Evolutionary conservation across 2,113 vertebrate genomes (phyloP).

Genomic region (Xiphophorus couchianus): DNA sequence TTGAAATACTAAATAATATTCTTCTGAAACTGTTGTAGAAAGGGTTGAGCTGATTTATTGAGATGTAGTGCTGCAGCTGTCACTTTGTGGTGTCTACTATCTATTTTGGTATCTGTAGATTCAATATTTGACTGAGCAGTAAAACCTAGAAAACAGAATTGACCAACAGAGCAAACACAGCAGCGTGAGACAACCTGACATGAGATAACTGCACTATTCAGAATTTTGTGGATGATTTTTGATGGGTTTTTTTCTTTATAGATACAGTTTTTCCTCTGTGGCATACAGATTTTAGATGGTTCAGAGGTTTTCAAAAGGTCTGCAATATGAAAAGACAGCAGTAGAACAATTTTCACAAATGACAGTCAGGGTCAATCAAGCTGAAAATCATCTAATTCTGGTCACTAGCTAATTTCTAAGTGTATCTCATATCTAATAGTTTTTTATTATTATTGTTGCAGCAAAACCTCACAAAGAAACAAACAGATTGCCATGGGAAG

Average conservation of each 20-base stretch:
- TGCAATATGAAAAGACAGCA: too few species aligned
- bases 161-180: slow-evolving; percentile 29
- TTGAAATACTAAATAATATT: slow-evolving; percentile 13
- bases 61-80: slow-evolving; percentile 1
- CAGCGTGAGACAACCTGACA: slow-evolving; percentile 6
- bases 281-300: not conserved
- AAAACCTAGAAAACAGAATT: slow-evolving; percentile 18
- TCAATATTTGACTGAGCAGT: slow-evolving; percentile 1
- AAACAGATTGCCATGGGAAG: slow-evolving; percentile 98
- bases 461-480: slow-evolving; percentile 97
- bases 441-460: slow-evolving; percentile 50
- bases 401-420: too few species aligned
- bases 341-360: too few species aligned
- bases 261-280: not conserved
- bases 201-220: slow-evolving; percentile 9
- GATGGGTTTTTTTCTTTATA: too few species aligned
- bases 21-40: slow-evolving; percentile 5
- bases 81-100: too few species aligned
- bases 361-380: too few species aligned
- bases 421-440: too few species aligned
- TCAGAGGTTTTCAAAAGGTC: too few species aligned
- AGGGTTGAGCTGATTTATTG: not conserved
- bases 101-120: slow-evolving; percentile 1
- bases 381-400: too few species aligned
- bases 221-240: not conserved